These are phyloP conservation scores for Eristalis tenax DNA, from an alignment of 2,888 invertebrate species.

Conservation along the genomic window DNA sequence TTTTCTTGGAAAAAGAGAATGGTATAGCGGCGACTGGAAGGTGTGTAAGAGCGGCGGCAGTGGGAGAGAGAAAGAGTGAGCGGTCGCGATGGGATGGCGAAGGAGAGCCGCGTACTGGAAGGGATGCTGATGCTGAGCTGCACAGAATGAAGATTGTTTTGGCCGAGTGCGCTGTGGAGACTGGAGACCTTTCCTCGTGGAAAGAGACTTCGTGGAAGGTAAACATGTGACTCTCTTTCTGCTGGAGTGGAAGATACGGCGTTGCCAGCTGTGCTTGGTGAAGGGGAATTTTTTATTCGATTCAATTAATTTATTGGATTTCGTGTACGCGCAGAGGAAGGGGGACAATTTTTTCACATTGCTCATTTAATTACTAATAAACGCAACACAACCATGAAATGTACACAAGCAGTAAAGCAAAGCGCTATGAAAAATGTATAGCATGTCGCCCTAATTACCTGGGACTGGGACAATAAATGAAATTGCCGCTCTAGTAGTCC, in stretches of 20 bases:
- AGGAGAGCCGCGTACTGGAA: neutral
- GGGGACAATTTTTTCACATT: neutral
- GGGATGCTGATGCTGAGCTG: neutral
- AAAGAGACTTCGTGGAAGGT: too few relatives aligned
- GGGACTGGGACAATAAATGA: neutral
- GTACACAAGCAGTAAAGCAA: neutral
- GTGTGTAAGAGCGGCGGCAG: constrained; percentile 3
- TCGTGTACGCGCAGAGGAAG: neutral
- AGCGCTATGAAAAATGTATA: neutral
- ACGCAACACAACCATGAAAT: neutral
- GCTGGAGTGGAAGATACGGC: neutral
- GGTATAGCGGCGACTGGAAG: neutral
- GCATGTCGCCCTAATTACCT: neutral
- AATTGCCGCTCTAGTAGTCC: neutral
- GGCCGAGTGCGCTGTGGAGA: neutral
- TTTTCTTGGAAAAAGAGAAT: constrained; percentile 35
- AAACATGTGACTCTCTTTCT: constrained; percentile 28
- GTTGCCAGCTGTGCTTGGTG: neutral
- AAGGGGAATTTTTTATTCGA: neutral
- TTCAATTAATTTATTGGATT: neutral
- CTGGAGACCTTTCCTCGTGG: constrained; percentile 1
- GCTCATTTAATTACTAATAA: neutral
- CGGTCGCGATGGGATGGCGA: neutral
- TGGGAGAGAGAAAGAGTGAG: neutral
- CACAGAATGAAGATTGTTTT: neutral